These are phyloP conservation scores for zebrafish (Danio rerio) DNA, from an alignment of 2,113 vertebrate genomes.

Conservation along the genomic window DNA sequence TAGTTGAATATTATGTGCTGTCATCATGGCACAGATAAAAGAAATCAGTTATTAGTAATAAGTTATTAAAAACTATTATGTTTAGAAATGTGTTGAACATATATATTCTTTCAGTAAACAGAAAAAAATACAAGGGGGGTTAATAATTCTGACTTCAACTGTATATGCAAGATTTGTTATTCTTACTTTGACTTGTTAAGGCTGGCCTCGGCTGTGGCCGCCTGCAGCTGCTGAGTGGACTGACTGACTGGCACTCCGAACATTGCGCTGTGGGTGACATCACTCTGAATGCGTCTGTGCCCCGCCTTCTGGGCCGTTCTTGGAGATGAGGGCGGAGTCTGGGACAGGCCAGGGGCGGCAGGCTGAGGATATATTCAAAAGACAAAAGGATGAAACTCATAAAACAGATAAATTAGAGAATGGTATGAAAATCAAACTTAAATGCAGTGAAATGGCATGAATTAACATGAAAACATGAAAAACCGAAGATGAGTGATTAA, in stretches of 20 bases:
- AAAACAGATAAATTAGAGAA: not conserved
- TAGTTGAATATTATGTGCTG: no score
- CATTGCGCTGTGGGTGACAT: constrained; percentile 82
- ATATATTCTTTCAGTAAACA: no score
- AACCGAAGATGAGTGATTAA: no score
- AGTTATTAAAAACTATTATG: no score
- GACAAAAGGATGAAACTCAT: not conserved
- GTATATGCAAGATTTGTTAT: not conserved
- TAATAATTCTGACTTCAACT: no score
- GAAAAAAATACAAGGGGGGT: no score
- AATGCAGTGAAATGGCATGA: not conserved
- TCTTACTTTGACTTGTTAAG: constrained; percentile 88
- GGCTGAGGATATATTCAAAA: constrained; percentile 37
- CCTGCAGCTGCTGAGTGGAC: constrained; percentile 86
- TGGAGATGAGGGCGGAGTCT: constrained; percentile 88
- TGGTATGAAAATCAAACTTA: not conserved
- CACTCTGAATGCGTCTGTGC: constrained; percentile 85
- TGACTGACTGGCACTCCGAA: constrained; percentile 83
- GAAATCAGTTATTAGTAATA: no score
- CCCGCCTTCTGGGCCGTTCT: constrained; percentile 82
- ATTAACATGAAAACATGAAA: not conserved
- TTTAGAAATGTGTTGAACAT: no score
- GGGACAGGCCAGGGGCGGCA: constrained; percentile 73
- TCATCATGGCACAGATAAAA: no score
- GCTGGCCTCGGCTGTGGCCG: constrained; percentile 82